A percentile compares a stretch with the other conserved stretches of the same genome.
These are phyloP conservation scores for Drosophila teissieri DNA, from an alignment of 1,140 invertebrate species.

Conservation along the genomic window DNA sequence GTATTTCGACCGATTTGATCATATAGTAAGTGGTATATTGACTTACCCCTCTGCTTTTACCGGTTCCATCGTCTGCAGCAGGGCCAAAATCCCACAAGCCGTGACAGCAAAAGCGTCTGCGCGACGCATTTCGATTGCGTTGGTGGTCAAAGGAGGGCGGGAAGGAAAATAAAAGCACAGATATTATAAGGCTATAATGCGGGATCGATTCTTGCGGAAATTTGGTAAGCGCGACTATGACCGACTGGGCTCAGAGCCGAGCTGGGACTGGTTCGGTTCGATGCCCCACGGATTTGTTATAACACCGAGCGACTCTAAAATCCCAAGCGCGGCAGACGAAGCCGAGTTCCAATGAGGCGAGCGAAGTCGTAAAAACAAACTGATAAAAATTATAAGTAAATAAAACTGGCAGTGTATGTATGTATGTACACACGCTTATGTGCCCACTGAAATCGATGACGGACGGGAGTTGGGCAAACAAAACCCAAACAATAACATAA, in stretches of 20 bases:
- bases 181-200: background rate
- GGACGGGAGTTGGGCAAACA: constrained; percentile 28
- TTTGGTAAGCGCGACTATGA: constrained; percentile 57
- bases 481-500: constrained; percentile 43
- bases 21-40: constrained; percentile 1
- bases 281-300: constrained; percentile 64
- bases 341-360: constrained; percentile 16
- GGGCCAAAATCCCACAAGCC: constrained; percentile 40
- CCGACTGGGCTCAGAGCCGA: constrained; percentile 57
- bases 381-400: constrained; percentile 64
- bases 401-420: background rate
- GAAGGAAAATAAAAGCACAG: constrained; percentile 37
- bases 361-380: constrained; percentile 31
- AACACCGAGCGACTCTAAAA: constrained; percentile 29
- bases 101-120: constrained; percentile 63
- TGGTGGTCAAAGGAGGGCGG: constrained; percentile 13
- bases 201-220: constrained; percentile 11
- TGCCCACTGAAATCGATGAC: constrained; percentile 36
- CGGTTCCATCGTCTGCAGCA: constrained; percentile 62
- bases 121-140: constrained; percentile 65
- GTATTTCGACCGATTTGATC: constrained; percentile 2
- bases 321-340: constrained; percentile 21
- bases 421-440: constrained; percentile 3
- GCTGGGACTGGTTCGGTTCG: constrained; percentile 66
- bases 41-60: constrained; percentile 75